Percentiles rank a stretch among this genome's conserved stretches.
phyloP scores from a whole-genome alignment of 2,797 vertebrate genomes.

The Antrozous pallidus region DNA sequence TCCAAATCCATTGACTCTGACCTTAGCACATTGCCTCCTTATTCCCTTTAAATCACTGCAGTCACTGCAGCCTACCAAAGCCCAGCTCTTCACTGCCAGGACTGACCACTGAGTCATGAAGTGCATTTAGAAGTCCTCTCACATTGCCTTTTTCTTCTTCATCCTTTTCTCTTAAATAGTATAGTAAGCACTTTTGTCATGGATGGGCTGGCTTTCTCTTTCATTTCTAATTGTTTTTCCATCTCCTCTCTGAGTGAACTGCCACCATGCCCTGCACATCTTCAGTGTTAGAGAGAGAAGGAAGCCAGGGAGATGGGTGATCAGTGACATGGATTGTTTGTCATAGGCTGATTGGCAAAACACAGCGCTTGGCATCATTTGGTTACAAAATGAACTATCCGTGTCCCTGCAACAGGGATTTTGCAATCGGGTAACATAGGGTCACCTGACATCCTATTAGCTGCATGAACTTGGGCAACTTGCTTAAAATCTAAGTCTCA shows the following conservation, averaged over 20 bases:
- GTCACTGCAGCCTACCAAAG: background rate
- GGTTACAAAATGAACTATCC: background rate
- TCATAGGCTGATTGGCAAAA: background rate
- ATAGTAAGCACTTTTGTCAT: background rate
- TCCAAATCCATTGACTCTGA: background rate
- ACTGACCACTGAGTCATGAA: background rate
- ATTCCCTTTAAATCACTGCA: background rate
- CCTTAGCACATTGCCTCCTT: background rate
- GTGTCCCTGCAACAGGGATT: background rate
- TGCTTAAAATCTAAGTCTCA: background rate
- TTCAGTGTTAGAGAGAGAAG: background rate
- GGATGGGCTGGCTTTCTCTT: background rate
- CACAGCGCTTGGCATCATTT: rapidly evolving
- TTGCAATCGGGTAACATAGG: background rate
- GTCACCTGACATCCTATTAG: background rate
- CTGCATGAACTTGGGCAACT: background rate
- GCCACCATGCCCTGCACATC: background rate
- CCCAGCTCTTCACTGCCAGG: background rate
- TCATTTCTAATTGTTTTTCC: background rate
- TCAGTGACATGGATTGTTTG: rapidly evolving
- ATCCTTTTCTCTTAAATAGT: background rate
- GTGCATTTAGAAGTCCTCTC: background rate
- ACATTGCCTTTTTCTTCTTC: background rate
- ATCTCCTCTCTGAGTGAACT: background rate
- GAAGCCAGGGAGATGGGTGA: background rate